A percentile compares a stretch with the other conserved stretches of the same genome.
Evolutionary conservation across 2,113 vertebrate genomes (phyloP).

Genomic region (Lichenostomus cassidix): DNA sequence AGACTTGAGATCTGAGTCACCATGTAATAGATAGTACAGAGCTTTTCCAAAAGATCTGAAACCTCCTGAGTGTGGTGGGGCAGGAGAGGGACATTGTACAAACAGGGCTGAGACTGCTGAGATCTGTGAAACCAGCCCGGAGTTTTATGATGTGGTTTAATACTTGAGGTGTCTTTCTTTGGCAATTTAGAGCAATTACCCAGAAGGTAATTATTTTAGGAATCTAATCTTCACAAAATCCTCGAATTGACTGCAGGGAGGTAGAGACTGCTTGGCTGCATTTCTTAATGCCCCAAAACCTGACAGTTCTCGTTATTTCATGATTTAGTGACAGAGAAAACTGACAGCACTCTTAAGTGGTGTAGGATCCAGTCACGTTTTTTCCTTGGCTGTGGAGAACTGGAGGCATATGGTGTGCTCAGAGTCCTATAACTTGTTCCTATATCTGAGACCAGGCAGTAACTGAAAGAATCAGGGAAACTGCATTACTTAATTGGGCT

Average conservation of each 20-base stretch:
- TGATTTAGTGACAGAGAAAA: no score
- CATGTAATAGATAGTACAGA: not conserved
- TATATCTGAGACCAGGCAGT: not conserved
- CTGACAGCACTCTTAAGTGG: not conserved
- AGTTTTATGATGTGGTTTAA: not conserved
- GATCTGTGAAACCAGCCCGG: not conserved
- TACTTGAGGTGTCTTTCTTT: not conserved
- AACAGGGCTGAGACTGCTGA: not conserved
- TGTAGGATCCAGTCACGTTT: not conserved
- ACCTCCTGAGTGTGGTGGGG: no score
- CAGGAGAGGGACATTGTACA: rapidly evolving
- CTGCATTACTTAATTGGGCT: not conserved
- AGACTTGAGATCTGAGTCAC: not conserved
- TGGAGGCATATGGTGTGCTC: rapidly evolving
- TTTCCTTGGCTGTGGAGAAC: not conserved
- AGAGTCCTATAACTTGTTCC: not conserved
- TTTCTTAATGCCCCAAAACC: not conserved
- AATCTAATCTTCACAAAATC: not conserved
- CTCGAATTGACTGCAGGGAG: not conserved
- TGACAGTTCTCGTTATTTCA: not conserved
- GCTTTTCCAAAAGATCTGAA: not conserved
- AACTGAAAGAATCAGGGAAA: not conserved
- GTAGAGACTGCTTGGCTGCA: not conserved
- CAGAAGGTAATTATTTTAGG: not conserved
- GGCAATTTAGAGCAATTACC: not conserved